Conservation (phyloP, 2,888 invertebrate genomes). For the Tribolium freemani region DNA sequence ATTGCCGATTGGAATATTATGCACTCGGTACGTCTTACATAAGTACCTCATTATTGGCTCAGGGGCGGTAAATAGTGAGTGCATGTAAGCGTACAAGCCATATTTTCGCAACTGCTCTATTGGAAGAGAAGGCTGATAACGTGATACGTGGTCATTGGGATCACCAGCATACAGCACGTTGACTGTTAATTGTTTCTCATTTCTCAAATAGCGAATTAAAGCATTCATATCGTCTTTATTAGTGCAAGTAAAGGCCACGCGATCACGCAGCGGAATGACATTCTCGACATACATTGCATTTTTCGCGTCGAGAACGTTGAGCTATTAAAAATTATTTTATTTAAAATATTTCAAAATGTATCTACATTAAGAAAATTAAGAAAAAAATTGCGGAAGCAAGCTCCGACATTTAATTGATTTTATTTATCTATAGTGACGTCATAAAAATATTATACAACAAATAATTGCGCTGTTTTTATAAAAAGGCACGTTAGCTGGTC, state of each 20-base stretch:
- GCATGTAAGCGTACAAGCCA: constrained; percentile 80
- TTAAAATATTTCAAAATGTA: too few species aligned
- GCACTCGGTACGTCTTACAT: constrained; percentile 75
- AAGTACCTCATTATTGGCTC: constrained; percentile 79
- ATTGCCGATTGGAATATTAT: constrained; percentile 81
- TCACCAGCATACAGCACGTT: constrained; percentile 74
- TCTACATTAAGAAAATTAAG: too few species aligned
- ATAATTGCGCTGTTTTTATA: too few species aligned
- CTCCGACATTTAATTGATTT: too few species aligned
- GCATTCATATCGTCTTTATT: constrained; percentile 83
- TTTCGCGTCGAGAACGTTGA: constrained; percentile 75
- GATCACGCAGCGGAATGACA: constrained; percentile 78
- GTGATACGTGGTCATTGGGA: constrained; percentile 48
- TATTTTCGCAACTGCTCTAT: constrained; percentile 72
- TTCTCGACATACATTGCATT: constrained; percentile 85
- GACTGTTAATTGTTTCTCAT: constrained; percentile 71
- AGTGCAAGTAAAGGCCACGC: constrained; percentile 89
- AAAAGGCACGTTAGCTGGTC: too few species aligned
- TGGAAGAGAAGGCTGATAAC: constrained; percentile 67
- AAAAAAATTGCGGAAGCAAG: too few species aligned
- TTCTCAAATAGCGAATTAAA: constrained; percentile 75
- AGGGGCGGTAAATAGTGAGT: constrained; percentile 79
- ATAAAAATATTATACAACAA: too few species aligned
- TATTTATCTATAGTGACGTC: too few species aligned
- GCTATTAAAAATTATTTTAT: constrained; percentile 62